These are phyloP conservation scores for Gymnarchus niloticus DNA, from an alignment of 2,113 vertebrate genomes.

Conservation along the genomic window DNA sequence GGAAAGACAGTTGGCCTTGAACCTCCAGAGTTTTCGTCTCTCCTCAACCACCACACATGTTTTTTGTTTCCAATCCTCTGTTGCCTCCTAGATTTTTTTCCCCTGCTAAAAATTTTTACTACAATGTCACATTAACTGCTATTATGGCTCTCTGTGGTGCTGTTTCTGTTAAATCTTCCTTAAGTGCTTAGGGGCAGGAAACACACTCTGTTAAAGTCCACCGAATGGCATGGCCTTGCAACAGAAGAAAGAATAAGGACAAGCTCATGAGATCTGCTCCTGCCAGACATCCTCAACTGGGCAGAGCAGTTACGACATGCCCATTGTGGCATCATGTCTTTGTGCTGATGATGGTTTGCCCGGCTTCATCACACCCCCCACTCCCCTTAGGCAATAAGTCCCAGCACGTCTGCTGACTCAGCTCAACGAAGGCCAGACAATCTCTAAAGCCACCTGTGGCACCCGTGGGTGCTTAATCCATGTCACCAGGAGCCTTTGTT, in stretches of 20 bases:
- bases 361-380: background rate
- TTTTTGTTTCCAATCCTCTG: background rate
- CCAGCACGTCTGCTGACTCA: background rate
- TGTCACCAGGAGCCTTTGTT: background rate
- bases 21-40: background rate
- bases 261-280: background rate
- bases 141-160: background rate
- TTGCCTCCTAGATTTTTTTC: background rate
- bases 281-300: background rate
- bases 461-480: slow-evolving; percentile 6
- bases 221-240: background rate
- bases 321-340: background rate
- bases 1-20: background rate
- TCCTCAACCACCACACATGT: background rate
- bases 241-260: background rate
- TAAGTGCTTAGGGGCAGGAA: background rate
- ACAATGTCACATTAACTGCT: background rate
- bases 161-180: background rate
- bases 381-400: background rate
- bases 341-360: background rate
- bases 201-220: background rate
- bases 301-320: background rate
- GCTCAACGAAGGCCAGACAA: background rate
- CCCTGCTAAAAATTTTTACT: background rate
- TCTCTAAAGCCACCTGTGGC: slow-evolving; percentile 6